Evolutionary conservation across 2,888 invertebrate genomes (phyloP), one percentile per base, ranked within the genome.

Genomic region (Lordiphosa fenestrarum): DNA sequence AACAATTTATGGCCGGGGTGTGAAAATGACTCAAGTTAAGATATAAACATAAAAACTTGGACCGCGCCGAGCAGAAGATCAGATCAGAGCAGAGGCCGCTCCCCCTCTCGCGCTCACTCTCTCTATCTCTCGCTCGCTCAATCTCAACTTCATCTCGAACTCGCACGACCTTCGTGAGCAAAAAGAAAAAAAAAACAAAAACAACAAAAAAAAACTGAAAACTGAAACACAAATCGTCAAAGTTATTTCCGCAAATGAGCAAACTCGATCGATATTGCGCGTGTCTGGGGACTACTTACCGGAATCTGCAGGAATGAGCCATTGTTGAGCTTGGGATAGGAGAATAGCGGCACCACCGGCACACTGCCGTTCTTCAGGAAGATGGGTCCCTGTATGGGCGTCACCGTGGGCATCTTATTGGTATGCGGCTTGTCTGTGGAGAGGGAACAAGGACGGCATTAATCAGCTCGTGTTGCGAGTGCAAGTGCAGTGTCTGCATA

Each of bases 281-380:
- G 69, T 69, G 76, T 69, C 69, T 6, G 25, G 25, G 25, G 25
- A 25, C 6, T 25, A 93, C 95, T 95, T 90, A 96, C 96, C 91
- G 96, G 96, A 91, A 96, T 96, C 91, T 96, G 96, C 76, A 96
- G 93, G 89, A 95, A 94, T 44, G 94, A 93, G 69, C 96, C 96
- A 90, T 96, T 96, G 90, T 95, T 95, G 84, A 95, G 91, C 73
- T 94, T 94, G 47, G 94, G 94, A 90, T 96, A 96, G 50, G 96
- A 94, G 75, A 95, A 96, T 41, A 96, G 91, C 19, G 96, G 96
- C 66, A 96, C 95, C 5, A 96, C 96, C 44, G 96, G 96, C 49
- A 96, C 95, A 41, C 94, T 93, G 59, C 95, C 95, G 88, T 96
- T 96, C 89, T 95, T 94, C 72, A 96, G 89, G 84, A 93, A 93